Base-by-base conservation (phyloP, 1,140 invertebrate species). In the Tachypleus tridentatus region DNA sequence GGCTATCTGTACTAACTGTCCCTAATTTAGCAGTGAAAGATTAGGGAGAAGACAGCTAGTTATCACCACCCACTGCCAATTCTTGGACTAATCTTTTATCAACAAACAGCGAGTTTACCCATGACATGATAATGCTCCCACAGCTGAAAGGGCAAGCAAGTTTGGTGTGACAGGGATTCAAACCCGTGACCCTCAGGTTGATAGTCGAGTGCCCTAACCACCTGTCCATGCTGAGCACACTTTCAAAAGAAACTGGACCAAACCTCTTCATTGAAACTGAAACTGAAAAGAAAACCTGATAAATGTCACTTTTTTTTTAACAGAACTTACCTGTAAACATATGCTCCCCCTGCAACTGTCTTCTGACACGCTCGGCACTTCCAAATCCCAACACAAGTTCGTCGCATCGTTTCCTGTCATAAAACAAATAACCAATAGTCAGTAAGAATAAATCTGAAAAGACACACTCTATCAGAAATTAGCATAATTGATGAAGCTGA, bases 361-460 rank as follows among this genome's bases (percentile, higher is more conserved):
- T 96, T 89, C 75, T 93, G 92, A 77, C 97, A 99, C 47, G 92
- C 83, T 77, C 91, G 90, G 82, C 97, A 99, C 48, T 85, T 86
- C 97, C 97, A 99, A 77, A 99, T 99, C 68, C 97, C 97, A 66
- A 98, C 96, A 76, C 93, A 95, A 67, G 84, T 85, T 67, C 97
- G 84, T 77, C 97, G 98, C 95, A 99, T 98, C 59, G 93, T 86
- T 80, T 99, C 94, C 94, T 98, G 75, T 4, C 77, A 74, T 77
- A 76, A 69, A 69, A 68, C 69, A 65, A 64, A 61, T 49, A 29
- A 61, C 4, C 10, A 65, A 56, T 10, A 58, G 10, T 56, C 4
- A 60, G 10, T 57, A 29, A 60, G n/a, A n/a, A n/a, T n/a, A n/a
- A 61, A 65, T 58, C 10, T 56, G 3, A 50, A 51, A 52, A 5